Base-by-base conservation (phyloP, 2,888 invertebrate genomes). In the Tolmerus cingulatus region DNA sequence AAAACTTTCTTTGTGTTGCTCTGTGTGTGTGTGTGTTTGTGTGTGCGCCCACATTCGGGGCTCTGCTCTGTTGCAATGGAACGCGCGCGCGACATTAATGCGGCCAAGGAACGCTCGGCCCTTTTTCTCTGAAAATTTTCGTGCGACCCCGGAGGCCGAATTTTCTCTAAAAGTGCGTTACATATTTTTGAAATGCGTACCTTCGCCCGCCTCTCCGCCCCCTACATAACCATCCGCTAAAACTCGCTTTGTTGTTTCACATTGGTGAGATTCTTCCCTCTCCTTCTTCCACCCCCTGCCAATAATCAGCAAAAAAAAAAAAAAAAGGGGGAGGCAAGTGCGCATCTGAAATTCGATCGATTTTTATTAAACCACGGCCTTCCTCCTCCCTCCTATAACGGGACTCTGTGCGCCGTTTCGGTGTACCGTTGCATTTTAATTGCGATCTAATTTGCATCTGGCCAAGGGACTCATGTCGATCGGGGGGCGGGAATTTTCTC, bases 1-100 rank as follows among this genome's bases (percentile, higher is more conserved):
- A 46, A n/a, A n/a, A 46, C 43, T 85, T 46, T 85, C 19, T 85
- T 66, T 74, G 57, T 57, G 82, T 82, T n/a, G 57, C 34, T 5
- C 7, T 34, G 5, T 34, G 34, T 34, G 34, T 34, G 34, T 34
- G 34, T 76, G 76, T 76, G 66, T 23, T 30, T 30, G 30, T 34
- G 34, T 76, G 76, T 76, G 66, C 12, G 27, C 4, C 76, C 40
- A 40, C 14, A 1, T 46, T 14, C 34, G 7, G 34, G 14, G 43
- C 14, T 16, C 30, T 40, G 4, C 30, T 76, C 76, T 76, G 37
- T 40, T 2, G 23, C 14, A 27, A n/a, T 40, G 37, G n/a, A 40
- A 40, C 76, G 23, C 23, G 30, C 30, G 74, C 34, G 74, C 19
- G 16, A 37, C n/a, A 19, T n/a, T 55, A 19, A n/a, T 5, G n/a